Conservation (phyloP, 2,113 vertebrate species). For the Ammodramus savannarum region DNA sequence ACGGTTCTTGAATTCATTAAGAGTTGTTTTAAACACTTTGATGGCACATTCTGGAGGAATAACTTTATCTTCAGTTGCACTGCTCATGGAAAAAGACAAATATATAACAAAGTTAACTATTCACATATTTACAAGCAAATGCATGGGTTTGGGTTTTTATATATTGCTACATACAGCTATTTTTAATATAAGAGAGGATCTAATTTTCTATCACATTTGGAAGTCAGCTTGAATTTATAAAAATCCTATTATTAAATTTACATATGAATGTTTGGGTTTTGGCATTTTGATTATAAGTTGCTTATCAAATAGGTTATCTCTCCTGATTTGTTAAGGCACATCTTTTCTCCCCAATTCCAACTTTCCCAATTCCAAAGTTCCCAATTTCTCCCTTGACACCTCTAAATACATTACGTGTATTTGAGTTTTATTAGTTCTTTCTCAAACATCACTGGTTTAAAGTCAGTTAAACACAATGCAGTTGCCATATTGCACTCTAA, state of each 20-base stretch:
- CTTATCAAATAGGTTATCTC: background rate
- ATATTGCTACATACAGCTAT: rapidly evolving
- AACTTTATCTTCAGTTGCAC: slow-evolving; percentile 76
- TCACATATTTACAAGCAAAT: background rate
- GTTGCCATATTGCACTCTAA: background rate
- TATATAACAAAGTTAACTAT: background rate
- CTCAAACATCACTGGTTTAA: background rate
- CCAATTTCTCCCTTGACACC: background rate
- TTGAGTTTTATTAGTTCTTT: background rate
- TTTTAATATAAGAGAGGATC: background rate
- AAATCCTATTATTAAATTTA: background rate
- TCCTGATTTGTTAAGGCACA: background rate
- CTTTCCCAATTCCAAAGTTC: background rate
- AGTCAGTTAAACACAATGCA: background rate
- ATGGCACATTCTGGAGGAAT: slow-evolving; percentile 90
- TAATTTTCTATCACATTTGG: background rate
- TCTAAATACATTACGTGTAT: background rate
- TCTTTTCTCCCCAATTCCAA: background rate
- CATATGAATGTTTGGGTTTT: background rate
- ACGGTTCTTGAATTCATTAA: slow-evolving; percentile 97
- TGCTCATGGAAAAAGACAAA: slow-evolving; percentile 5
- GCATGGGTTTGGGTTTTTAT: background rate
- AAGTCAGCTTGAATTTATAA: background rate
- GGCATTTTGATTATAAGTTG: background rate
- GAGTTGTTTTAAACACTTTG: slow-evolving; percentile 97